Evolutionary conservation across 2,888 invertebrate species (phyloP).

Genomic region (Heteromurus nitidus): DNA sequence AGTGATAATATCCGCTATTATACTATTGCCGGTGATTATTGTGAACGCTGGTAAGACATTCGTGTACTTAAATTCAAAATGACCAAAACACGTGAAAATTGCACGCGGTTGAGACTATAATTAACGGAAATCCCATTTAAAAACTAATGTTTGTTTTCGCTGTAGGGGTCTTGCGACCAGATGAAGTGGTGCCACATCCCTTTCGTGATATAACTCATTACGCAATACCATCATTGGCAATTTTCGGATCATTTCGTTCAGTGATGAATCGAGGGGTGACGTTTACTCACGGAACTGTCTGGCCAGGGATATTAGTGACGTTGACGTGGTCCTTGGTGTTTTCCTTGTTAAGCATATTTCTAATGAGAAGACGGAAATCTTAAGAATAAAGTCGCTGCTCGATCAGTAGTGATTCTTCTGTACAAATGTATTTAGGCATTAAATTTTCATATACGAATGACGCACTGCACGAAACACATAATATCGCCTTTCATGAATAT

Average conservation of each 20-base stretch:
- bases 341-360: neutral
- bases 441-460: no score
- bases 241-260: constrained; percentile 32
- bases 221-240: constrained; percentile 13
- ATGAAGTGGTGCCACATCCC: constrained; percentile 34
- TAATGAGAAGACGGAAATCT: constrained; percentile 7
- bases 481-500: no score
- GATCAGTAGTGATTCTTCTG: no score
- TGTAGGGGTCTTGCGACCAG: constrained; percentile 34
- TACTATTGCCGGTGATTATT: constrained; percentile 18
- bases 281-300: constrained; percentile 39
- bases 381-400: no score
- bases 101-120: no score
- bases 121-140: no score
- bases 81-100: neutral
- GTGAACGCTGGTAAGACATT: constrained; percentile 24
- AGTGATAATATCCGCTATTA: constrained; percentile 16
- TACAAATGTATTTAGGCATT: no score
- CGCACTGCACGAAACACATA: no score
- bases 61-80: neutral
- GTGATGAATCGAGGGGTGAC: constrained; percentile 30
- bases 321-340: constrained; percentile 12
- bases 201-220: no score
- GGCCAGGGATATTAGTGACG: constrained; percentile 38
- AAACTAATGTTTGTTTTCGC: neutral